Evolutionary conservation across 2,113 vertebrate species (phyloP).

Genomic region (Sinocyclocheilus maitianheensis): DNA sequence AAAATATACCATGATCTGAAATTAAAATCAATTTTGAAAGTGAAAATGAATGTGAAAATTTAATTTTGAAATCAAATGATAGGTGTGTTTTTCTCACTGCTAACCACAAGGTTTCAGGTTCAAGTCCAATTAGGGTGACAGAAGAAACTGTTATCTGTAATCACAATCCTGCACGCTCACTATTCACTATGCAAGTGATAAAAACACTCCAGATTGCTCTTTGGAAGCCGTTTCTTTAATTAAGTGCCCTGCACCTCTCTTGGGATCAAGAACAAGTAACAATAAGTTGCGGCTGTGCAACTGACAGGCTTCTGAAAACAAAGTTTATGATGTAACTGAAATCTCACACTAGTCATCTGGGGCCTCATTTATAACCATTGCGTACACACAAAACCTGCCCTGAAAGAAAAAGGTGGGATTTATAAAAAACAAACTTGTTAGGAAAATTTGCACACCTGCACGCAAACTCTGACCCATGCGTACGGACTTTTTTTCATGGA

Average conservation of each 20-base stretch:
- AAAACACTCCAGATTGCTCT: conserved; percentile 9
- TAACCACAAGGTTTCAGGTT: neutral
- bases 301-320: neutral
- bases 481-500: too few species aligned
- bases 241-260: neutral
- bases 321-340: neutral
- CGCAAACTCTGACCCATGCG: too few species aligned
- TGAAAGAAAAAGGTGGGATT: too few species aligned
- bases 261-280: neutral
- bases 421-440: too few species aligned
- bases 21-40: too few species aligned
- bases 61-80: neutral
- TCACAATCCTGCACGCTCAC: too few species aligned
- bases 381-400: too few species aligned
- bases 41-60: neutral
- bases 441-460: too few species aligned
- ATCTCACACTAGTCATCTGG: neutral
- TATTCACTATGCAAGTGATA: neutral
- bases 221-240: neutral
- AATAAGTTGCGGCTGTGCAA: conserved; percentile 19
- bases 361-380: neutral
- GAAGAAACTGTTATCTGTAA: neutral
- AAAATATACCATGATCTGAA: too few species aligned
- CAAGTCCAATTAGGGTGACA: neutral
- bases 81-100: neutral